Percentiles rank a stretch among this genome's conserved stretches.
Evolutionary conservation across 37 sponge, comb jelly and placozoan species (phyloP).

Genomic region (Geodia barretti): DNA sequence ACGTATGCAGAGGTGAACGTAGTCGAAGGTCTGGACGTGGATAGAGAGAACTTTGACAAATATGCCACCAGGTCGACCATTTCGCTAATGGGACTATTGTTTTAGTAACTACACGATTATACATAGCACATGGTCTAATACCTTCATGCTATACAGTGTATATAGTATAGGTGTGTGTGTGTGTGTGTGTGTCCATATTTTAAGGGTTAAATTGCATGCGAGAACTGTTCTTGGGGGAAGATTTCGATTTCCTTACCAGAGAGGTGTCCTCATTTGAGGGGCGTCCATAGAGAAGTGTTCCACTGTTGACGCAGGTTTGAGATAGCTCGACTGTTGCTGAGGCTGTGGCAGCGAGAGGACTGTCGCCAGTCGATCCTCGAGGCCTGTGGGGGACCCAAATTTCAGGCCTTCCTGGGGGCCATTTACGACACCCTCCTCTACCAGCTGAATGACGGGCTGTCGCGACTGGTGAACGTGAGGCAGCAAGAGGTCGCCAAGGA

Average conservation of each 20-base stretch:
- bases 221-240: too few species aligned
- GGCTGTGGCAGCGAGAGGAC: constrained; percentile 66
- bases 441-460: constrained; percentile 72
- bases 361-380: constrained; percentile 39
- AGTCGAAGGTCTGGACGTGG: constrained; percentile 90
- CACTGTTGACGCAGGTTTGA: constrained; percentile 28
- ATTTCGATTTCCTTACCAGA: background rate
- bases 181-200: too few species aligned
- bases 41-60: constrained; percentile 92
- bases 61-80: constrained; percentile 62
- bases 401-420: constrained; percentile 66
- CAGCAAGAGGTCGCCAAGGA: constrained; percentile 53
- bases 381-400: constrained; percentile 31
- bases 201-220: too few species aligned
- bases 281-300: background rate
- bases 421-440: constrained; percentile 83
- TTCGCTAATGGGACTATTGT: too few species aligned
- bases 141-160: too few species aligned
- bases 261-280: background rate
- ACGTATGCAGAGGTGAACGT: constrained; percentile 82
- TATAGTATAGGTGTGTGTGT: too few species aligned
- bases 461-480: constrained; percentile 61
- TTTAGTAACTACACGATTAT: too few species aligned
- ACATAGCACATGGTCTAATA: too few species aligned
- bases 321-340: constrained; percentile 58